Evolutionary conservation across 2,113 vertebrate genomes (phyloP).

Genomic region (Brachyhypopomus occidentalis): DNA sequence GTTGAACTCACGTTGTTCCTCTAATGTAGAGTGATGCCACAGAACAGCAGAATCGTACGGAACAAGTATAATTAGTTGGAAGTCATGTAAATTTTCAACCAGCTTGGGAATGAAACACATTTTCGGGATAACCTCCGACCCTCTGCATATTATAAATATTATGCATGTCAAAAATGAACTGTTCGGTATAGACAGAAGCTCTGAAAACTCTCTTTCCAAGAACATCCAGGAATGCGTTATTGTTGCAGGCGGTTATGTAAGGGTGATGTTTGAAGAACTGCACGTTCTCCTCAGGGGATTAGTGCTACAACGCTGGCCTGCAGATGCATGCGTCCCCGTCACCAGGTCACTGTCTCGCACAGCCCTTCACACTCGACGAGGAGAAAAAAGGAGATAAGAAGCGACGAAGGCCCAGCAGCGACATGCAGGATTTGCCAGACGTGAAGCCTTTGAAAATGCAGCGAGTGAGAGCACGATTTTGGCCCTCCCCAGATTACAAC

Average conservation of each 20-base stretch:
- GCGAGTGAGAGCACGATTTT: constrained; percentile 8
- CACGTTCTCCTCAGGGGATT: neutral
- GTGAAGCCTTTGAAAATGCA: constrained; percentile 15
- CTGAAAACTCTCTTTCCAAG: neutral
- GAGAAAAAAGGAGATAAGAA: neutral
- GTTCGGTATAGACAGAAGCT: neutral
- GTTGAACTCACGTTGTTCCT: too few species aligned
- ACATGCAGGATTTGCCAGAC: constrained; percentile 25
- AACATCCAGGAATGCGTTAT: neutral
- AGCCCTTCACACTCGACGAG: neutral
- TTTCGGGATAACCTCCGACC: neutral
- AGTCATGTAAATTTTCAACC: neutral
- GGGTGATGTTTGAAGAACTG: constrained; percentile 13
- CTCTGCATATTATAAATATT: too few species aligned
- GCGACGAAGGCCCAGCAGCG: constrained; percentile 9
- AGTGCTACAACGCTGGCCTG: constrained; percentile 3
- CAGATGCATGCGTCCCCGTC: constrained; percentile 24
- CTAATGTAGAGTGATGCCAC: neutral
- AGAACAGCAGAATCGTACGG: neutral
- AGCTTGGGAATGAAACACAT: neutral
- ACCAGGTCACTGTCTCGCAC: constrained; percentile 13
- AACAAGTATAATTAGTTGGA: too few species aligned
- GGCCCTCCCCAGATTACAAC: constrained; percentile 9
- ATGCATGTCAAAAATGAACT: too few species aligned
- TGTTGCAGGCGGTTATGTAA: constrained; percentile 1